Percentiles rank a stretch among this genome's conserved stretches.
These are phyloP conservation scores for Nasonia giraulti DNA, from an alignment of 1,140 invertebrate species.

Conservation along the genomic window DNA sequence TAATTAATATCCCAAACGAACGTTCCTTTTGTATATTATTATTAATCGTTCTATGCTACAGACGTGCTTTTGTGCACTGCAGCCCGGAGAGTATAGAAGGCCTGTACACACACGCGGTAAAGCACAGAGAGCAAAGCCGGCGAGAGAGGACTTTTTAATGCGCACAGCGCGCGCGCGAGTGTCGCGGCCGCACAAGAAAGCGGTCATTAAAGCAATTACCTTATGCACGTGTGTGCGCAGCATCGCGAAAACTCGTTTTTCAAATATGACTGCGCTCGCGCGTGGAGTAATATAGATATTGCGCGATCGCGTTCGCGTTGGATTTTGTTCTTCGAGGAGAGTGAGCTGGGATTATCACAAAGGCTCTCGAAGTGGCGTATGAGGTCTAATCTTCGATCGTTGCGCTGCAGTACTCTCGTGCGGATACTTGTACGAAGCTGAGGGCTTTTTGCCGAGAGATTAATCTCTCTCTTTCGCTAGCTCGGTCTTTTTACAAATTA, in stretches of 20 bases:
- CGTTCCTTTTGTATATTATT: constrained; percentile 1
- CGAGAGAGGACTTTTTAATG: not conserved
- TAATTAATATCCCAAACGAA: constrained; percentile 28
- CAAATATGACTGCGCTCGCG: constrained; percentile 1
- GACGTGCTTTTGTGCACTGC: not conserved
- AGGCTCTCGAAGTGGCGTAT: no score
- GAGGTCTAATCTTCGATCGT: no score
- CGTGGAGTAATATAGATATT: constrained; percentile 41
- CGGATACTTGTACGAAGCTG: no score
- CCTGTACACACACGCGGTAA: not conserved
- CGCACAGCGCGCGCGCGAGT: not conserved
- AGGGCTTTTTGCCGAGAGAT: not conserved
- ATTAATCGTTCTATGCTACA: constrained; percentile 24
- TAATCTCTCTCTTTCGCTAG: no score
- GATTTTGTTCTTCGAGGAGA: not conserved
- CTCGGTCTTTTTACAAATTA: no score
- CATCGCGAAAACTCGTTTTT: constrained; percentile 42
- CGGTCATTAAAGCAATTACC: constrained; percentile 46
- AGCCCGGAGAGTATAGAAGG: not conserved
- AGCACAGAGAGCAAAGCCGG: not conserved
- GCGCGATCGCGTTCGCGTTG: constrained; percentile 18
- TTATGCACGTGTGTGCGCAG: constrained; percentile 32
- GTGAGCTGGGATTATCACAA: not conserved
- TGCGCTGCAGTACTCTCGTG: no score
- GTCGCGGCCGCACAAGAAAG: constrained; percentile 14